Conservation (phyloP, 53 echinoderm and acorn worm genomes). For the Luidia sarsii region DNA sequence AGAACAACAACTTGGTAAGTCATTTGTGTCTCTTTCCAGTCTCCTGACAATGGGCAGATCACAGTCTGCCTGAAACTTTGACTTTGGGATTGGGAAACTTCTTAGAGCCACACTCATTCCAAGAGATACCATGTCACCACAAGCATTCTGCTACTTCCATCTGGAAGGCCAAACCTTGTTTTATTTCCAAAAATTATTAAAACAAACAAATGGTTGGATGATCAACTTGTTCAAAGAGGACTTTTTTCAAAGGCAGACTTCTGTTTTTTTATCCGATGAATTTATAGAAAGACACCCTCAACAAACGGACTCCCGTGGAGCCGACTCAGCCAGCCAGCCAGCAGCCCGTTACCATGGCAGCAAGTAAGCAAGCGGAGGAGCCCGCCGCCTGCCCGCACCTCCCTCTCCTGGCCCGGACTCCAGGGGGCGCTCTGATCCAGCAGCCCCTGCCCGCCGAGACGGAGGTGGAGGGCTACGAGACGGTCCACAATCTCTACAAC, state of each 20-base stretch:
- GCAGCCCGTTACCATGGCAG: not conserved
- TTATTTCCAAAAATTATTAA: not conserved
- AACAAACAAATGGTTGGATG: not conserved
- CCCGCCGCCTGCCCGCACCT: conserved; percentile 16
- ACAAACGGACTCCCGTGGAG: not conserved
- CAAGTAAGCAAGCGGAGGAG: not conserved
- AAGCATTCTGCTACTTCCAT: not conserved
- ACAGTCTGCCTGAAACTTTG: too few relatives aligned
- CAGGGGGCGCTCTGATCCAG: conserved; percentile 25
- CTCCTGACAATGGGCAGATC: too few relatives aligned
- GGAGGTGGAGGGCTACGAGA: conserved; percentile 64
- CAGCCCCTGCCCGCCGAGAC: conserved; percentile 9
- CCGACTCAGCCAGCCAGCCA: not conserved
- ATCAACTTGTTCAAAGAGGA: not conserved
- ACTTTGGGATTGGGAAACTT: too few relatives aligned
- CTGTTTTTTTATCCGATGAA: not conserved
- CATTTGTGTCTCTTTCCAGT: too few relatives aligned
- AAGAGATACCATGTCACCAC: not conserved
- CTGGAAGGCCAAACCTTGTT: not conserved
- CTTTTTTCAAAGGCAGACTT: not conserved
- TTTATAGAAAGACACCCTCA: not conserved
- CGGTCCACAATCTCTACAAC: conserved; percentile 76
- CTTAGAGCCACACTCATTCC: too few relatives aligned
- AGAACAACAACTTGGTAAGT: conserved; percentile 9
- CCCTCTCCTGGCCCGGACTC: conserved; percentile 21